Evolutionary conservation across 2,797 vertebrate genomes (phyloP).

Genomic region (Mormyrus hasselquistii): DNA sequence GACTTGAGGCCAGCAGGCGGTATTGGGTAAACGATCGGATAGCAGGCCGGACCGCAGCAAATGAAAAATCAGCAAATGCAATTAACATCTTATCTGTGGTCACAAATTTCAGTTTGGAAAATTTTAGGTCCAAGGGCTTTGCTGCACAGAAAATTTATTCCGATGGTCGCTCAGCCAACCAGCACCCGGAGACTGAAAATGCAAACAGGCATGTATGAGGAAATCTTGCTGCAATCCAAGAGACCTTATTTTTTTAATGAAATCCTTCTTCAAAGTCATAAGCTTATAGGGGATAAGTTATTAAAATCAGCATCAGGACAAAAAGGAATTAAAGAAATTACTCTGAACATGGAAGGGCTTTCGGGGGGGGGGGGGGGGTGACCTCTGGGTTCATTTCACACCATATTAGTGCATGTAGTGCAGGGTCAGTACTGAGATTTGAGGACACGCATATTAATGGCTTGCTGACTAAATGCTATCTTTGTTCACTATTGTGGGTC

Average conservation of each 20-base stretch:
- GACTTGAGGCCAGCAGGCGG: not conserved
- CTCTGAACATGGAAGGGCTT: conserved; percentile 32
- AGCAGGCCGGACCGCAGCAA: not conserved
- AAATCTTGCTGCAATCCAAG: conserved; percentile 4
- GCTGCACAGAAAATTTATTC: not conserved
- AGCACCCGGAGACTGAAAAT: not conserved
- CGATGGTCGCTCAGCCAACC: not conserved
- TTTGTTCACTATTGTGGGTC: conserved; percentile 24
- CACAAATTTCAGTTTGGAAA: not conserved
- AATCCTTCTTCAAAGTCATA: conserved; percentile 46
- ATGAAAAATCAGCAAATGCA: not conserved
- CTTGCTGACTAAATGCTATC: conserved; percentile 31
- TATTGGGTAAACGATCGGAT: not conserved
- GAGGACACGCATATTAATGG: conserved; percentile 41
- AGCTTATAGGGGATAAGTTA: conserved; percentile 41
- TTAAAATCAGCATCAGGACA: conserved; percentile 34
- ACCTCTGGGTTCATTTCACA: conserved; percentile 47
- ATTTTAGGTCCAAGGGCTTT: not conserved
- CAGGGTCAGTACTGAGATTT: conserved; percentile 33
- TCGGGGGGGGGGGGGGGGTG: conserved; percentile 22
- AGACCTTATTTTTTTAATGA: conserved; percentile 35
- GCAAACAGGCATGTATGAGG: conserved; percentile 15
- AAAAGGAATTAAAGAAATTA: conserved; percentile 35
- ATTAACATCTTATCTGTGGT: not conserved
- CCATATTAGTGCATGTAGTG: conserved; percentile 46